Evolutionary conservation across 2,888 invertebrate genomes (phyloP).

Genomic region (Lamellibrachia satsuma): DNA sequence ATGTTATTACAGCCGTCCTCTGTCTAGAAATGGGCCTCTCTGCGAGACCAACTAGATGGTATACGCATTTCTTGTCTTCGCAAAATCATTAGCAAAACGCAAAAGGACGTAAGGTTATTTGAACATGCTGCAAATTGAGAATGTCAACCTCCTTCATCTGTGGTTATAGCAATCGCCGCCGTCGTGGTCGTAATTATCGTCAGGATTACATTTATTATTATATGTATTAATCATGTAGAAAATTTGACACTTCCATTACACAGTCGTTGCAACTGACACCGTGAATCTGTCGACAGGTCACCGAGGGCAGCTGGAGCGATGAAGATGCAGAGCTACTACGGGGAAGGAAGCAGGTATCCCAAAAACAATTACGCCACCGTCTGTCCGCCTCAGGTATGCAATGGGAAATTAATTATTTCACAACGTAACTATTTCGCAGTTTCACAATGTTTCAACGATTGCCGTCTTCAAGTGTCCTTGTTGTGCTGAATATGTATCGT

Average conservation of each 20-base stretch:
- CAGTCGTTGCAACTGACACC: too few relatives aligned
- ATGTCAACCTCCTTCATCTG: not conserved
- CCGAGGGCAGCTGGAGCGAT: not conserved
- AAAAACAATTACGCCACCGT: not conserved
- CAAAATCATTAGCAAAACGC: too few relatives aligned
- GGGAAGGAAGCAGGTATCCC: not conserved
- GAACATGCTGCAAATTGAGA: too few relatives aligned
- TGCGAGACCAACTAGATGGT: too few relatives aligned
- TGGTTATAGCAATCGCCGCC: not conserved
- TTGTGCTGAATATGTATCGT: not conserved
- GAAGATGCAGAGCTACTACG: not conserved
- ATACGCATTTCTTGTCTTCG: too few relatives aligned
- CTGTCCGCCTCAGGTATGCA: not conserved
- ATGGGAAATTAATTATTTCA: not conserved
- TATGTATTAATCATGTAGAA: not conserved
- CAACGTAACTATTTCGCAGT: not conserved
- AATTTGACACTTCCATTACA: not conserved
- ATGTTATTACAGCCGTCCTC: too few relatives aligned
- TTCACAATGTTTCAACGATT: not conserved
- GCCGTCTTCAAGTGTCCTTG: not conserved
- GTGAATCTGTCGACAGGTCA: not conserved
- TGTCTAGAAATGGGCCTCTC: too few relatives aligned
- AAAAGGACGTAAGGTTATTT: too few relatives aligned
- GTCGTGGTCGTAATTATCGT: not conserved
- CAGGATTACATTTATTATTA: not conserved